A percentile compares a stretch with the other conserved stretches of the same genome.
Conservation (phyloP, 2,113 vertebrate species). For the Cyprinodon variegatus region DNA sequence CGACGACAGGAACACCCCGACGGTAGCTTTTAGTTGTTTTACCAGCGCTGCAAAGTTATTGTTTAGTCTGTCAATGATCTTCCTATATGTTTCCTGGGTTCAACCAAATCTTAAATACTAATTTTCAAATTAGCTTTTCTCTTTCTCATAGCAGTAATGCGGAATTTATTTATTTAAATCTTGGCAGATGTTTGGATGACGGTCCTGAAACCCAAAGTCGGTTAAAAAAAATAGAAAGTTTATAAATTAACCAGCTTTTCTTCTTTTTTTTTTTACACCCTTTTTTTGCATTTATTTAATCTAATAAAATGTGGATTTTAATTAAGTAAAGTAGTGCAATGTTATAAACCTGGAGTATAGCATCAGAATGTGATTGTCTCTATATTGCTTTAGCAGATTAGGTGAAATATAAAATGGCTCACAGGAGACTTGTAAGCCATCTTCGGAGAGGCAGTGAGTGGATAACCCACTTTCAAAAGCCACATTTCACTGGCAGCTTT, state of each 20-base stretch:
- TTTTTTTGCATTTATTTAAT: background rate
- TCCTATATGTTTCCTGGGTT: background rate
- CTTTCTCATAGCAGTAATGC: background rate
- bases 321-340: background rate
- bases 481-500: background rate
- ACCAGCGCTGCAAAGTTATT: background rate
- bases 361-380: background rate
- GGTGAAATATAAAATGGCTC: conserved; percentile 38
- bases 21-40: fast-evolving
- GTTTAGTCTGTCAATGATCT: background rate
- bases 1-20: background rate
- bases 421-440: conserved; percentile 32
- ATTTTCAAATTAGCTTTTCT: background rate
- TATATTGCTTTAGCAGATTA: background rate
- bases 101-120: background rate
- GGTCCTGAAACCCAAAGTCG: background rate
- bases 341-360: background rate
- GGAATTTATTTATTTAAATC: background rate
- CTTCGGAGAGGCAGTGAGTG: background rate
- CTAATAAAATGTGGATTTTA: background rate
- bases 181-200: background rate
- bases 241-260: background rate
- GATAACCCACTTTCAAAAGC: background rate
- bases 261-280: fast-evolving
- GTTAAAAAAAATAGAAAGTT: background rate